phyloP scores from a whole-genome alignment of 2,888 invertebrate genomes.

The Agapostemon virescens region DNA sequence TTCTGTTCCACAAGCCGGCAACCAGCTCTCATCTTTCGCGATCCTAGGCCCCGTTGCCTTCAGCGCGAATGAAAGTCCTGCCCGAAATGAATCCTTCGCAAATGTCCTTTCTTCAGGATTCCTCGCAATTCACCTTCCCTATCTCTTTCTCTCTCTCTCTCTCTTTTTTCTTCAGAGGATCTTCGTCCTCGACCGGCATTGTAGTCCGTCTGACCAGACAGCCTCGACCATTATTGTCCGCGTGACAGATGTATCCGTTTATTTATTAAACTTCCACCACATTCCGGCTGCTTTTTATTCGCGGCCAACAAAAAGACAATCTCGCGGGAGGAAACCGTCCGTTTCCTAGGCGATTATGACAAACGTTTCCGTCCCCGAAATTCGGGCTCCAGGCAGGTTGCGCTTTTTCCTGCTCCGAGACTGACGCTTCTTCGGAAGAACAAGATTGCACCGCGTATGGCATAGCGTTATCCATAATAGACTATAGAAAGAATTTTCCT shows the following conservation, averaged over 20 bases:
- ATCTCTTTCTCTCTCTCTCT: background rate
- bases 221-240: slow-evolving; percentile 30
- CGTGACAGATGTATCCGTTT: slow-evolving; percentile 45
- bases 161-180: background rate
- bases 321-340: background rate
- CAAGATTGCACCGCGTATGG: background rate
- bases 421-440: background rate
- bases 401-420: background rate
- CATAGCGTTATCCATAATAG: too few relatives aligned
- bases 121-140: slow-evolving; percentile 11
- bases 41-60: slow-evolving; percentile 32
- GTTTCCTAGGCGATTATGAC: background rate
- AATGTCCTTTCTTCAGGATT: slow-evolving; percentile 55
- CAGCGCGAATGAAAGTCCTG: slow-evolving; percentile 63
- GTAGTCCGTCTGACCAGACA: slow-evolving; percentile 43
- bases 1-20: slow-evolving; percentile 17
- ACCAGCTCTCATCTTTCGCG: slow-evolving; percentile 58
- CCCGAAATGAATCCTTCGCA: slow-evolving; percentile 56
- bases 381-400: background rate
- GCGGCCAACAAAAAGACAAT: slow-evolving; percentile 1
- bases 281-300: slow-evolving; percentile 13
- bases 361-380: slow-evolving; percentile 5
- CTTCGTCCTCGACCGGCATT: slow-evolving; percentile 41
- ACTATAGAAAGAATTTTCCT: too few relatives aligned
- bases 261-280: slow-evolving; percentile 46